Conservation (phyloP, 2,888 invertebrate species). For the Trichacis sp. region DNA sequence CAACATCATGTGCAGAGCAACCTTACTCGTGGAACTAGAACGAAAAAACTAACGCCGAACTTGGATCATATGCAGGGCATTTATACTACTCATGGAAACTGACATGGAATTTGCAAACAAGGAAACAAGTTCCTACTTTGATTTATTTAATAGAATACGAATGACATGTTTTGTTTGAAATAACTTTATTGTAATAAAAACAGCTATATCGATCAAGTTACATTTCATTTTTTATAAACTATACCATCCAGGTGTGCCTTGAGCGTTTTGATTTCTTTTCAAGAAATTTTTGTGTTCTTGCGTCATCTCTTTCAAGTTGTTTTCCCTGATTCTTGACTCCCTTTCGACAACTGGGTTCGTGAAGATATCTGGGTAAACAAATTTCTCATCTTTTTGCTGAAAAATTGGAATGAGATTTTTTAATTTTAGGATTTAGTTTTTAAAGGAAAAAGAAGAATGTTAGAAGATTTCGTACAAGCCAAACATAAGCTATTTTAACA, state of each 20-base stretch:
- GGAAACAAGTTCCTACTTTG: too few species aligned
- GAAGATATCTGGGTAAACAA: slow-evolving; percentile 84
- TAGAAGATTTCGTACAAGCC: slow-evolving; percentile 77
- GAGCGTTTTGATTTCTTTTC: slow-evolving; percentile 77
- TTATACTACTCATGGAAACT: too few species aligned
- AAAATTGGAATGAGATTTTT: slow-evolving; percentile 56
- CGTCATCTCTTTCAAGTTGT: slow-evolving; percentile 75
- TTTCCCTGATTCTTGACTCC: slow-evolving; percentile 73
- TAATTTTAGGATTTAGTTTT: too few species aligned
- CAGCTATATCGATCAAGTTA: neutral
- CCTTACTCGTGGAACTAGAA: too few species aligned
- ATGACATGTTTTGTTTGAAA: too few species aligned
- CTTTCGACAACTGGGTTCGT: slow-evolving; percentile 67
- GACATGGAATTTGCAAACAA: too few species aligned
- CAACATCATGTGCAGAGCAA: too few species aligned
- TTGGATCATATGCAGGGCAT: neutral
- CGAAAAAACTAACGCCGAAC: too few species aligned
- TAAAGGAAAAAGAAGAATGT: too few species aligned
- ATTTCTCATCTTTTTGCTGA: slow-evolving; percentile 79
- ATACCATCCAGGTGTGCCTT: slow-evolving; percentile 85
- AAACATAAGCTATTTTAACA: slow-evolving; percentile 82
- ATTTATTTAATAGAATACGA: too few species aligned
- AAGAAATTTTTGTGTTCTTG: slow-evolving; percentile 73
- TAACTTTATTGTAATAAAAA: too few species aligned
- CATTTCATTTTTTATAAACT: slow-evolving; percentile 71